These are phyloP conservation scores for Carlito syrichta DNA, from an alignment of 2,113 vertebrate genomes.

Conservation along the genomic window DNA sequence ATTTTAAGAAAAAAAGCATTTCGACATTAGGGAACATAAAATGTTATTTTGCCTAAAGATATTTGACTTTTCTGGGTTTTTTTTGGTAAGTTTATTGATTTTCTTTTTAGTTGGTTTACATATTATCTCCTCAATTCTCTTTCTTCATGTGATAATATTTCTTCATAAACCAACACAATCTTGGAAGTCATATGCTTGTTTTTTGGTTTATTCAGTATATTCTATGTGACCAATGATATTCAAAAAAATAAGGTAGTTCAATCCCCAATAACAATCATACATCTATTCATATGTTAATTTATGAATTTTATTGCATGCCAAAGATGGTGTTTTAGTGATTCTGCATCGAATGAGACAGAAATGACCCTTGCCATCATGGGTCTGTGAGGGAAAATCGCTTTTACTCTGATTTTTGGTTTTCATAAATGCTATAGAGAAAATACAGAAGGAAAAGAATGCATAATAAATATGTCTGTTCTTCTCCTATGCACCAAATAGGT, in stretches of 20 bases:
- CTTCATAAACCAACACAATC: background rate
- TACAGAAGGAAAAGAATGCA: background rate
- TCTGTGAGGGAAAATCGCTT: background rate
- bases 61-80: background rate
- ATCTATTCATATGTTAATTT: background rate
- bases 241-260: too few relatives aligned
- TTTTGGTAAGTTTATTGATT: background rate
- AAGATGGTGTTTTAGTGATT: background rate
- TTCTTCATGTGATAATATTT: background rate
- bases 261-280: background rate
- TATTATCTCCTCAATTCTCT: background rate
- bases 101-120: background rate
- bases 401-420: background rate
- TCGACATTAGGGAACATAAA: background rate
- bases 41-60: background rate
- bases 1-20: slow-evolving; percentile 38
- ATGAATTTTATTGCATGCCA: background rate
- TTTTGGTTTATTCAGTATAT: background rate
- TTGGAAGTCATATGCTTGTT: background rate
- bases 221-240: background rate
- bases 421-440: background rate
- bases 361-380: background rate
- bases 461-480: background rate
- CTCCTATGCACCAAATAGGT: background rate
- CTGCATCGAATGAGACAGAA: background rate